Conservation (phyloP, 1,140 invertebrate species). For the Amphibalanus amphitrite region DNA sequence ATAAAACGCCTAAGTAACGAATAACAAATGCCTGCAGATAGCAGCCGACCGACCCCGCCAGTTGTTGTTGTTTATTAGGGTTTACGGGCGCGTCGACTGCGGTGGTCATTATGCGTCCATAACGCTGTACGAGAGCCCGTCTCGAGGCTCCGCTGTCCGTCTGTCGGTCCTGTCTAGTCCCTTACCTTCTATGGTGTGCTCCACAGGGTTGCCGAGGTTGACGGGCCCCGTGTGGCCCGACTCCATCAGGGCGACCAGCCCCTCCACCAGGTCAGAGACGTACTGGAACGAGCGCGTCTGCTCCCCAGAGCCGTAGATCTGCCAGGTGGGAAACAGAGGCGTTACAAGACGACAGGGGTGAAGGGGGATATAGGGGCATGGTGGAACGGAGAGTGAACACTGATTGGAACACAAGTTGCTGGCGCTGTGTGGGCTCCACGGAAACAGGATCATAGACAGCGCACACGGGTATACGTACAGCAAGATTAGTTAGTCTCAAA, state of each 20-base stretch:
- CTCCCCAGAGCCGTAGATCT: conserved; percentile 86
- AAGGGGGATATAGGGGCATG: conserved; percentile 13
- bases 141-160: too few relatives aligned
- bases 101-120: too few relatives aligned
- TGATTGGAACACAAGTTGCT: neutral
- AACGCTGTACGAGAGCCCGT: too few relatives aligned
- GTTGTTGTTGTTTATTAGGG: too few relatives aligned
- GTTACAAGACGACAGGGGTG: conserved; percentile 16
- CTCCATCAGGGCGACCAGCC: conserved; percentile 79
- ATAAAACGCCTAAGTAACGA: too few relatives aligned
- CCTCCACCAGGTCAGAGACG: conserved; percentile 91
- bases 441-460: conserved; percentile 1
- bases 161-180: too few relatives aligned
- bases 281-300: conserved; percentile 98
- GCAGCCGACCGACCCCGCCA: too few relatives aligned
- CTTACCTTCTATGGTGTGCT: conserved; percentile 81
- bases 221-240: conserved; percentile 85
- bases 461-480: neutral
- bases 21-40: too few relatives aligned
- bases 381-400: conserved; percentile 7
- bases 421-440: neutral
- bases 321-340: conserved; percentile 20
- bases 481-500: neutral
- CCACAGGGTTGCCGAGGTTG: conserved; percentile 95
- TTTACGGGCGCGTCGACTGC: too few relatives aligned